A percentile compares a stretch with the other conserved stretches of the same genome.
Evolutionary conservation across 2,888 invertebrate species (phyloP).

Genomic region (Drosophila subsilvestris): DNA sequence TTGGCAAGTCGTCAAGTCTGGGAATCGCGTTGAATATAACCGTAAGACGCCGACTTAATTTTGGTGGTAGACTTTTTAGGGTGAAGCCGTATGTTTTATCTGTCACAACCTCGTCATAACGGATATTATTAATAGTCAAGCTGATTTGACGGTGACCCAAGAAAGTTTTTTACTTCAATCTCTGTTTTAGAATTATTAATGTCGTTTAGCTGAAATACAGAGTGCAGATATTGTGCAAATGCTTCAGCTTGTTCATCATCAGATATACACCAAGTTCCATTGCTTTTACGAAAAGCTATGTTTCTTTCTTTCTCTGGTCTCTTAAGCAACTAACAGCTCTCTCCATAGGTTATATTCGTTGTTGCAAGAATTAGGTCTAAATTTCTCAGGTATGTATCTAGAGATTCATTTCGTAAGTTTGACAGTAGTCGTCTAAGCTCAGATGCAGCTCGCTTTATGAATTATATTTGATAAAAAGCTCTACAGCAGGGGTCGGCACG

Average conservation of each 20-base stretch:
- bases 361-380: conserved; percentile 17
- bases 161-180: conserved; percentile 10
- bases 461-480: conserved; percentile 15
- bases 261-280: conserved; percentile 2
- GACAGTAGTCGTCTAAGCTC: conserved; percentile 24
- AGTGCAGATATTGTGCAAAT: conserved; percentile 11
- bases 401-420: no score
- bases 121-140: conserved; percentile 3
- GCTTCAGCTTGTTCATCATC: conserved; percentile 9
- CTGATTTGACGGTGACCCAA: conserved; percentile 13
- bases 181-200: conserved; percentile 7
- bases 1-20: no score
- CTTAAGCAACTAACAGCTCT: conserved; percentile 1
- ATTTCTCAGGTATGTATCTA: conserved; percentile 21
- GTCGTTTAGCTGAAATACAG: conserved; percentile 12
- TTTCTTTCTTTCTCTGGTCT: conserved; percentile 13
- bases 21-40: no score
- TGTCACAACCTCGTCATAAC: neutral
- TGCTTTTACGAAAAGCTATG: conserved; percentile 9
- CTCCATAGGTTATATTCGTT: conserved; percentile 8
- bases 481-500: no score
- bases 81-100: conserved; percentile 3
- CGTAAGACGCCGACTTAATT: no score
- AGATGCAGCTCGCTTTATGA: conserved; percentile 23
- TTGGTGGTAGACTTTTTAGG: no score